Evolutionary conservation across 2,113 vertebrate species (phyloP).

Genomic region (Cettia cetti): DNA sequence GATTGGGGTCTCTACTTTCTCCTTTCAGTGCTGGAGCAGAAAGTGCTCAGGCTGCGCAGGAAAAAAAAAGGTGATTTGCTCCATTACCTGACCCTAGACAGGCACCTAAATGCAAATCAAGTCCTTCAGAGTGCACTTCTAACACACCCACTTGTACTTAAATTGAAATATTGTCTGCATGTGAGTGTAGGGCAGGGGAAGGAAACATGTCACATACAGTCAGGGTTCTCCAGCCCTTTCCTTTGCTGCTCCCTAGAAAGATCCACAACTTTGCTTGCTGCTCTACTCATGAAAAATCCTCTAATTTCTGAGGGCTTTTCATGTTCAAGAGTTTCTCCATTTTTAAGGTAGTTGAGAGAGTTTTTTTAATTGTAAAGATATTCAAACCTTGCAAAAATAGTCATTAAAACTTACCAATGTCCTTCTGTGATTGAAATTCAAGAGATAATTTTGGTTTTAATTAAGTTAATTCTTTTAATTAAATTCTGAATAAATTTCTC

Average conservation of each 20-base stretch:
- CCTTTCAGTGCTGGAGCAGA: neutral
- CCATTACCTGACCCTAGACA: neutral
- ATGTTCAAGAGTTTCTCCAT: neutral
- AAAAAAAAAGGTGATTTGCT: neutral
- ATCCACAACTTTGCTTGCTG: neutral
- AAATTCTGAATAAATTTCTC: neutral
- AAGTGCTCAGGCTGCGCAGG: neutral
- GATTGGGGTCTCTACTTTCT: neutral
- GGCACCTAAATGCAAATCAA: neutral
- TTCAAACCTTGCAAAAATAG: neutral
- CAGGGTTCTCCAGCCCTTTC: neutral
- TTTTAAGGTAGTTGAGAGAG: neutral
- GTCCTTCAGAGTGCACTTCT: neutral
- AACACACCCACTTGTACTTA: neutral
- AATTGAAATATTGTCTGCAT: neutral
- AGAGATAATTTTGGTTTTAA: neutral
- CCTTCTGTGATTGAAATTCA: neutral
- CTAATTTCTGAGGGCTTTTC: neutral
- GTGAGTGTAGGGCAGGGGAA: neutral
- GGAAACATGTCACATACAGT: rapidly evolving
- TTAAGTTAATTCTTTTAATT: neutral
- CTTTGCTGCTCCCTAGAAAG: neutral
- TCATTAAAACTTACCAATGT: neutral
- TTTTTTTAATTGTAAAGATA: neutral
- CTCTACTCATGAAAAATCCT: neutral